Evolutionary conservation across 2,113 vertebrate genomes (phyloP), one percentile per base, ranked within the genome.

Genomic region (Triplophysa rosa): DNA sequence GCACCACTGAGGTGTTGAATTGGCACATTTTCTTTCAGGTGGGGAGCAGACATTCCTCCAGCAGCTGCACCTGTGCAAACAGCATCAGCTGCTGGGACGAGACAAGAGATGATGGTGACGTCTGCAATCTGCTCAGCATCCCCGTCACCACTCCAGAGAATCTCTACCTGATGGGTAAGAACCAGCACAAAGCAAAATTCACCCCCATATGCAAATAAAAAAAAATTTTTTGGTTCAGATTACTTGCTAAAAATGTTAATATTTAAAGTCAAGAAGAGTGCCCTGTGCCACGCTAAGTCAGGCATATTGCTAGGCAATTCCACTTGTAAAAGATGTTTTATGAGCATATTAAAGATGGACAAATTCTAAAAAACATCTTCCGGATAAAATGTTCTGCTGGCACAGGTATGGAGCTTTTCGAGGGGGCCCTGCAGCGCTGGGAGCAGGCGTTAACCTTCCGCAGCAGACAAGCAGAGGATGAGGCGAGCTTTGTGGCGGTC

Each of bases 321-420:
- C 1, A 37, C 33, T 37, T 0, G 33, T 37, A 37, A 37, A 49
- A 14, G 1, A 14, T 7, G 8, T 49, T 49, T 49, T 14, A 14
- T 11, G 11, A 49, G 14, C 47, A 12, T 49, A 13, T 49, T 49
- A 4, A 10, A 47, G 45, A 47, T 47, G 45, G 11, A 11, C 10
- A 42, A 23, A 9, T 29, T 12, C 26, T 13, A 2, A 66, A 24
- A 45, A 37, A 37, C 45, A 47, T 49, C 23, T 19, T 21, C n/a
- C 37, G 14, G 2, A 17, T 24, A 49, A 13, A 23, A 47, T 5
- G 17, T 58, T n/a, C 1, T 58, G 21, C 2, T 3, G 2, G 4
- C 12, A 17, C 84, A 99, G 98, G 98, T 23, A 98, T 99, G 97
- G 97, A 99, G 85, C 87, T 99, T 80, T 99, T 99, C 11, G 97